Evolutionary conservation across 2,113 vertebrate species (phyloP), one percentile per base, ranked within the genome.

Genomic region (Pedetes capensis): DNA sequence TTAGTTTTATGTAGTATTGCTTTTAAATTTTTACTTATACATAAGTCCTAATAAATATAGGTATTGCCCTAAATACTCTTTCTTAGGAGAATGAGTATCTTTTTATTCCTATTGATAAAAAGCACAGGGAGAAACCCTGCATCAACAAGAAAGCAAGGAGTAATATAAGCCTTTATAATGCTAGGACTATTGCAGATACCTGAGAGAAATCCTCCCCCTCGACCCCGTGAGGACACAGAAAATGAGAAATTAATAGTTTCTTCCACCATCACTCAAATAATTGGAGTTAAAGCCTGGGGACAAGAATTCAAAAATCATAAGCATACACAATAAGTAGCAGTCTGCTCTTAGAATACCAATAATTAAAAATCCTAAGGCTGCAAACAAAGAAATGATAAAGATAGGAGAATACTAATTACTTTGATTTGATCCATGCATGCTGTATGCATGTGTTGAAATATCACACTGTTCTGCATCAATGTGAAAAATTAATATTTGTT

Each of bases 241-340:
- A 96, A 89, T 96, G 53, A 96, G 51, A 96, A 96, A 89, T 47
- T 69, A 39, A 76, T 76, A 75, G 23, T 75, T 95, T 68, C 25
- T 64, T 37, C 32, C 9, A 76, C 39, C 7, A n/a, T 51, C 47
- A 93, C 5, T 20, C 69, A 95, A 27, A 91, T 72, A 83, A 94
- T 42, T 94, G n/a, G 25, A 96, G 29, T 87, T 61, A 55, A 53
- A 93, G 37, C 1, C 89, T 74, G 10, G 6, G 47, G 59, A 89
- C 5, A 17, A 37, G 49, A 89, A 72, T 44, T 22, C 32, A 96
- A n/a, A 94, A 72, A 83, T 80, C 22, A 75, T 85, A 88, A 74
- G 17, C 22, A 75, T 75, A 74, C 47, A 49, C 29, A 91, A 74
- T 66, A 94, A 94, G 29, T n/a, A 87, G 51, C 13, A 76, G 14